These are phyloP conservation scores for Congeria kusceri DNA, from an alignment of 2,888 invertebrate genomes.

Conservation along the genomic window DNA sequence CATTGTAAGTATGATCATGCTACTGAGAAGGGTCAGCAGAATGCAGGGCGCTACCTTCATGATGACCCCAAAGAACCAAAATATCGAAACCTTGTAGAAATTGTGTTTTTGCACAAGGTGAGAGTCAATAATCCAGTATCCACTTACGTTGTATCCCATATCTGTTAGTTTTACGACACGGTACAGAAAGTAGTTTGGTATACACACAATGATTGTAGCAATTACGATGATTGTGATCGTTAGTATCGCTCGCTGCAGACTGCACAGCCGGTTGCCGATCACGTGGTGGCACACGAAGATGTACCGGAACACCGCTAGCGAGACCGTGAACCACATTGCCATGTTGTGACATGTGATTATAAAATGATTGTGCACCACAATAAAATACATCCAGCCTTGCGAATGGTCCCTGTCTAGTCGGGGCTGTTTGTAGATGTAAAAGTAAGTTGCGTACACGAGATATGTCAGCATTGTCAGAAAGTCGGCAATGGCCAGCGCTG, in stretches of 20 bases:
- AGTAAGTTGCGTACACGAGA: conserved; percentile 88
- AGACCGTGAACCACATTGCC: conserved; percentile 96
- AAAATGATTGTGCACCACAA: conserved; percentile 81
- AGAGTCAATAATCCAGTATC: conserved; percentile 78
- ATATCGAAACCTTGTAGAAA: conserved; percentile 88
- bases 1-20: conserved; percentile 83
- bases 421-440: conserved; percentile 76
- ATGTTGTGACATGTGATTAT: conserved; percentile 90
- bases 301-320: conserved; percentile 96
- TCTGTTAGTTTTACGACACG: conserved; percentile 59
- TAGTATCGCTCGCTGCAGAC: conserved; percentile 79
- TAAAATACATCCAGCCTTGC: conserved; percentile 82
- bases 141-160: conserved; percentile 32
- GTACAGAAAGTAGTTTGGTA: conserved; percentile 83
- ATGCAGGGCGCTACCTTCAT: conserved; percentile 96
- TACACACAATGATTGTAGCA: conserved; percentile 80
- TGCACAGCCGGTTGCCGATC: conserved; percentile 81
- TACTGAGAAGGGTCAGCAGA: conserved; percentile 90
- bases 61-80: conserved; percentile 96
- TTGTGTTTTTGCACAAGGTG: conserved; percentile 69
- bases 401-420: conserved; percentile 69
- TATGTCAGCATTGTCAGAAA: conserved; percentile 95
- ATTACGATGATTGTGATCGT: conserved; percentile 79
- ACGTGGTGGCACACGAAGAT: conserved; percentile 85
- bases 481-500: conserved; percentile 94